These are phyloP conservation scores for Eulacestoma nigropectus DNA, from an alignment of 2,113 vertebrate genomes.

Conservation along the genomic window DNA sequence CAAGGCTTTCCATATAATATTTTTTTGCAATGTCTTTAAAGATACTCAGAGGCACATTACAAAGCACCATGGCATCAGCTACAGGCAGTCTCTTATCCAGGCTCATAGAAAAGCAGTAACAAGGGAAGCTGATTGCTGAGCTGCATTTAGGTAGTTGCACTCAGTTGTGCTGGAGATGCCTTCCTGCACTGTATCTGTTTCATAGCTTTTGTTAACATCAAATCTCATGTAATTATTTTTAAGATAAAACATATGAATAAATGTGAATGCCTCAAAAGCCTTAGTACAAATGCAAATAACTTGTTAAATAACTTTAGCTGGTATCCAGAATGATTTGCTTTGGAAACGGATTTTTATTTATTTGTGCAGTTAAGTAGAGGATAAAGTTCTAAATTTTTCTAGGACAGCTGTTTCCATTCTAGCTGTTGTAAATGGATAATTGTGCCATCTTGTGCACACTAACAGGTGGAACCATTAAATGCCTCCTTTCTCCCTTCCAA, in stretches of 20 bases:
- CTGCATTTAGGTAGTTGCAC: neutral
- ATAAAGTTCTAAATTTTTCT: constrained; percentile 34
- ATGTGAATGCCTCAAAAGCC: neutral
- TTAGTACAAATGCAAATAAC: neutral
- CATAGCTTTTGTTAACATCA: neutral
- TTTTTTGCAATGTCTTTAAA: constrained; percentile 21
- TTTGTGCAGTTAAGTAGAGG: neutral
- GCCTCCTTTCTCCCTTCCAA: neutral
- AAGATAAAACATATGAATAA: neutral
- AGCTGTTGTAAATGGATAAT: constrained; percentile 27
- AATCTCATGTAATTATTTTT: neutral
- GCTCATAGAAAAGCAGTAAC: neutral
- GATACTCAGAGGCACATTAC: neutral
- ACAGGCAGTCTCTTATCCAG: neutral
- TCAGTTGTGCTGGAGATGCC: neutral
- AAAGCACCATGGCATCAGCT: neutral
- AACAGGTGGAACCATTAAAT: constrained; percentile 18
- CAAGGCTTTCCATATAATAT: neutral
- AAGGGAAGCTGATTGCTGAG: neutral
- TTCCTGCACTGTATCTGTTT: neutral
- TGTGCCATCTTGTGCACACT: neutral
- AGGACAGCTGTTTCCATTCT: constrained; percentile 53
- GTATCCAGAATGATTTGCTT: constrained; percentile 12
- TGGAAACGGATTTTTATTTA: constrained; percentile 21
- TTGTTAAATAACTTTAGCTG: neutral